Percentiles rank a stretch among this genome's conserved stretches.
Evolutionary conservation across 2,113 vertebrate species (phyloP).

Genomic region (Anguilla japonica): DNA sequence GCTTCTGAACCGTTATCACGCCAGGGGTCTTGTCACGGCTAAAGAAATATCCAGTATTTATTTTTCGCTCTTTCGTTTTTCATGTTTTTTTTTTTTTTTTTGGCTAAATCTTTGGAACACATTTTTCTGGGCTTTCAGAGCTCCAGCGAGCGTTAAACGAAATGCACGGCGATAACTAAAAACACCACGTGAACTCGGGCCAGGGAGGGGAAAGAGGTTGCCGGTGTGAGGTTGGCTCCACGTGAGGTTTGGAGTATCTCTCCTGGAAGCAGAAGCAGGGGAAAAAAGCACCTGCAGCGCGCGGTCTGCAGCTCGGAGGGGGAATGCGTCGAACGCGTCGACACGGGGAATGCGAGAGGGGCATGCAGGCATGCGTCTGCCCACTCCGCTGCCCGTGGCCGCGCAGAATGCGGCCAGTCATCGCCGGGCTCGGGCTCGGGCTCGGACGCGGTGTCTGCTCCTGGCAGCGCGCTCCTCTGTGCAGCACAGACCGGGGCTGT

Average conservation of each 20-base stretch:
- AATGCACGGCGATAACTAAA: neutral
- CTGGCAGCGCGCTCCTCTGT: constrained; percentile 35
- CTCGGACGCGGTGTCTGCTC: constrained; percentile 38
- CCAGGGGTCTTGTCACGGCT: neutral
- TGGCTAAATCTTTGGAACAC: neutral
- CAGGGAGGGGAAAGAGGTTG: neutral
- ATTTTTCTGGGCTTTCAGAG: neutral
- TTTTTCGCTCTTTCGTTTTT: neutral
- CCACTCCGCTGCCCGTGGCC: neutral
- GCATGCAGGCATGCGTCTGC: neutral
- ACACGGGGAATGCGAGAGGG: neutral
- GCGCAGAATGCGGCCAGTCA: neutral
- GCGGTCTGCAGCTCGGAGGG: neutral
- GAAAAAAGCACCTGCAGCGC: neutral
- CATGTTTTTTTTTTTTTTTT: neutral
- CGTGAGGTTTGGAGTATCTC: neutral
- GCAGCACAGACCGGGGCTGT: constrained; percentile 32
- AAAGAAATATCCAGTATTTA: neutral
- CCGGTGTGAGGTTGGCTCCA: neutral
- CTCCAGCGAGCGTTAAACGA: neutral
- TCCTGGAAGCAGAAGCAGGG: neutral
- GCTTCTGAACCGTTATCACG: neutral
- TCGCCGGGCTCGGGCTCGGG: constrained; percentile 26
- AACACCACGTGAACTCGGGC: neutral
- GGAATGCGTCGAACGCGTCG: too few relatives aligned